Conservation (phyloP, 2,797 vertebrate genomes). For the Lepus townsendii region DNA sequence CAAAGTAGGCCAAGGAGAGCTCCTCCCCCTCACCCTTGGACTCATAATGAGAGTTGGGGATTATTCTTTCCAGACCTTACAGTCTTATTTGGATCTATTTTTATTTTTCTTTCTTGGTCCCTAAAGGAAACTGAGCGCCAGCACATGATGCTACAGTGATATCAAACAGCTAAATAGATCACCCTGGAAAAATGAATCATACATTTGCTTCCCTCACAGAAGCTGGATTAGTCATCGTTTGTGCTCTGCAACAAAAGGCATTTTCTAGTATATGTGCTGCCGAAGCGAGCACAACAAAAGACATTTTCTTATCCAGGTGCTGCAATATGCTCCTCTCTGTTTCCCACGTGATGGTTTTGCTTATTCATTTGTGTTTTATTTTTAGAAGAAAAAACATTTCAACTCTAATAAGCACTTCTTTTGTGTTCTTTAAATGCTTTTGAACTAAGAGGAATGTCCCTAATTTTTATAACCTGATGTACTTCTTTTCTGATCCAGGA, state of each 20-base stretch:
- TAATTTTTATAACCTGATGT: neutral
- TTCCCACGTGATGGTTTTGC: neutral
- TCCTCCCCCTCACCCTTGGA: rapidly evolving
- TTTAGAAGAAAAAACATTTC: neutral
- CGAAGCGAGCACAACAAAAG: neutral
- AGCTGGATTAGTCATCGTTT: neutral
- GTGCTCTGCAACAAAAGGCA: neutral
- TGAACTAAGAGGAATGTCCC: neutral
- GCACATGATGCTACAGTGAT: neutral
- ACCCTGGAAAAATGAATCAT: constrained; percentile 29
- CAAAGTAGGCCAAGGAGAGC: neutral
- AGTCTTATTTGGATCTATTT: constrained; percentile 51
- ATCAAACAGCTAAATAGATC: constrained; percentile 1
- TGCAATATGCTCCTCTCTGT: neutral
- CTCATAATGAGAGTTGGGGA: neutral
- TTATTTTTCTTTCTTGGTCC: constrained; percentile 50
- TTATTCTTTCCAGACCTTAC: neutral
- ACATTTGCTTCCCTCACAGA: neutral
- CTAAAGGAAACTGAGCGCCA: constrained; percentile 38
- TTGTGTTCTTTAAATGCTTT: neutral
- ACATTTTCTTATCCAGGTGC: neutral
- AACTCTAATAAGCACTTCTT: neutral
- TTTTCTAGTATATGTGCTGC: neutral
- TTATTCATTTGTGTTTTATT: neutral
- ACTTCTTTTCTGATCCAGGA: neutral